A percentile compares a stretch with the other conserved stretches of the same genome.
Evolutionary conservation across 2,888 invertebrate genomes (phyloP).

Genomic region (Pseudoips prasinana): DNA sequence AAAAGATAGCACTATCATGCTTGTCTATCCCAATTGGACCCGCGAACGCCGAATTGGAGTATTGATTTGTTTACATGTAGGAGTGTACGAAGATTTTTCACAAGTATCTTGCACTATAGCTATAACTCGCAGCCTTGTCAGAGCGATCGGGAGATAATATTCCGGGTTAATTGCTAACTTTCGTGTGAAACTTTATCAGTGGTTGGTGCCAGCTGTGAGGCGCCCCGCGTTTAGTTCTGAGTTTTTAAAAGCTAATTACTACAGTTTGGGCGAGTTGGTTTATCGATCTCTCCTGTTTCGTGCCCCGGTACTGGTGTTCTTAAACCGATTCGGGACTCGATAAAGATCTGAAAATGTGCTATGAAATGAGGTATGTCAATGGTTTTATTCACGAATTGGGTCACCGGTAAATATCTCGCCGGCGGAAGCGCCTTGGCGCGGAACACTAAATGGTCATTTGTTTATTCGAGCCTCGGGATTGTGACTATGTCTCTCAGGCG

Average conservation of each 20-base stretch:
- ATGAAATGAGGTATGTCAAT: conserved; percentile 53
- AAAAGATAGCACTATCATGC: conserved; percentile 12
- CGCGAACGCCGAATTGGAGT: conserved; percentile 60
- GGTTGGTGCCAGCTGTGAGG: conserved; percentile 62
- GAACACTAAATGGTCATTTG: conserved; percentile 18
- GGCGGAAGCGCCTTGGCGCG: conserved; percentile 24
- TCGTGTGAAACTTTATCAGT: conserved; percentile 72
- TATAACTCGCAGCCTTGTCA: conserved; percentile 67
- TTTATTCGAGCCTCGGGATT: conserved; percentile 6
- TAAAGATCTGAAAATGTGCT: conserved; percentile 65
- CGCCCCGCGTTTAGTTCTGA: conserved; percentile 53
- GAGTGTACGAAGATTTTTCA: conserved; percentile 45
- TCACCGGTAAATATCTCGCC: conserved; percentile 56
- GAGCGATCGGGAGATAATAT: conserved; percentile 72
- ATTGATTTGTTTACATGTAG: conserved; percentile 79
- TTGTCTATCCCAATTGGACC: conserved; percentile 35
- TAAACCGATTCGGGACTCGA: conserved; percentile 43
- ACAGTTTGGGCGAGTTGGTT: conserved; percentile 61
- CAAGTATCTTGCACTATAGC: conserved; percentile 50
- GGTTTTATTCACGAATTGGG: conserved; percentile 49
- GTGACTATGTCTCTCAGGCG: conserved; percentile 36
- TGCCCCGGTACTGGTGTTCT: conserved; percentile 48
- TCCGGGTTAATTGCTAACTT: conserved; percentile 68
- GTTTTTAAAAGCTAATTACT: conserved; percentile 67
- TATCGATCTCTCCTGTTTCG: conserved; percentile 70